Evolutionary conservation across 2,797 vertebrate genomes (phyloP).

Genomic region (Telmatherina bonti): DNA sequence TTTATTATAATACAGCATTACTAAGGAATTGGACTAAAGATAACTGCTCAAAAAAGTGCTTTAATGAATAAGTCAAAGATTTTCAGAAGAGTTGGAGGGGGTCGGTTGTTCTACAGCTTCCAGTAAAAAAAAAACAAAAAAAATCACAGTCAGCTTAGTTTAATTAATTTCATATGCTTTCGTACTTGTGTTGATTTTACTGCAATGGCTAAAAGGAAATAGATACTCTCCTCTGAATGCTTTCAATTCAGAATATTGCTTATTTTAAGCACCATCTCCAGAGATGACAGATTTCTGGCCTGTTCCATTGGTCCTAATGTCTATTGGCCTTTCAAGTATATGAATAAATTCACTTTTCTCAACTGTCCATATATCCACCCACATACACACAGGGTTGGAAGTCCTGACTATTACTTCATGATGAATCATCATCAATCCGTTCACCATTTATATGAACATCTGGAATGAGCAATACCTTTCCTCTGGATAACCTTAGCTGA

Average conservation of each 20-base stretch:
- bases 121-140: no score
- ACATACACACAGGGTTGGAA: not conserved
- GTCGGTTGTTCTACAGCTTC: not conserved
- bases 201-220: not conserved
- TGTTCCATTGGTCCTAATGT: slow-evolving; percentile 9
- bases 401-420: slow-evolving; percentile 4
- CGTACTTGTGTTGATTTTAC: not conserved
- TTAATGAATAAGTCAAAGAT: not conserved
- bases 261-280: not conserved
- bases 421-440: slow-evolving; percentile 27
- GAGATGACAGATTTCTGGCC: slow-evolving; percentile 10
- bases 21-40: not conserved
- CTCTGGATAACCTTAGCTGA: slow-evolving; percentile 18
- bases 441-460: slow-evolving; percentile 14
- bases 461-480: slow-evolving; percentile 15
- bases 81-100: not conserved
- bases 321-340: slow-evolving; percentile 23
- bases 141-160: not conserved
- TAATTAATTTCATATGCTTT: slow-evolving; percentile 8
- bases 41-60: not conserved
- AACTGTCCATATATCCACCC: slow-evolving; percentile 9
- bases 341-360: slow-evolving; percentile 20
- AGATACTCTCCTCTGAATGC: not conserved
- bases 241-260: not conserved
- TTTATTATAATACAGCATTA: no score